These are phyloP conservation scores for Antennarius maculatus DNA, from an alignment of 2,797 vertebrate genomes.

Conservation along the genomic window DNA sequence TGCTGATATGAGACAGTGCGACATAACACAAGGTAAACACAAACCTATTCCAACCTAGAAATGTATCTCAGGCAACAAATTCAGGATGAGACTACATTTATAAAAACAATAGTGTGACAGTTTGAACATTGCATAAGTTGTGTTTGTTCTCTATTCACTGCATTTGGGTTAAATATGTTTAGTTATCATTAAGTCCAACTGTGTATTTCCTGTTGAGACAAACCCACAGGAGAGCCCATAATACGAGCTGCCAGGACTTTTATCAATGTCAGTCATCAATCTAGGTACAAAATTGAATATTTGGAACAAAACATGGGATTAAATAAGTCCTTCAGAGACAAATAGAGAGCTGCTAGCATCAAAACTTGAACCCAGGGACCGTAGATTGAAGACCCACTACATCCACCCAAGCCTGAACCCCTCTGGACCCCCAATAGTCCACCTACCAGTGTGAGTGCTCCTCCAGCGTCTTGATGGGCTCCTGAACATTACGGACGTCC, in stretches of 20 bases:
- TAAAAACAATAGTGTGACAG: too few species aligned
- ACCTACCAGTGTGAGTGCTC: constrained; percentile 96
- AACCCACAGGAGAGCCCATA: background rate
- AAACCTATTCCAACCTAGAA: too few species aligned
- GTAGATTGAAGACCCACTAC: constrained; percentile 15
- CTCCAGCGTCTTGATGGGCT: constrained; percentile 93
- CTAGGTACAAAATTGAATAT: background rate
- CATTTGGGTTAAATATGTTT: too few species aligned
- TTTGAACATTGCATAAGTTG: too few species aligned
- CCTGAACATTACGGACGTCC: constrained; percentile 91
- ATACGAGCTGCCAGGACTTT: background rate
- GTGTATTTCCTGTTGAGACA: too few species aligned
- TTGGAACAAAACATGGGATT: background rate
- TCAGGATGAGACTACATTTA: too few species aligned
- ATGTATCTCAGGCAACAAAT: too few species aligned
- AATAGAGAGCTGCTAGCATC: background rate
- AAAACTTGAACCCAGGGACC: constrained; percentile 1
- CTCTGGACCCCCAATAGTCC: background rate
- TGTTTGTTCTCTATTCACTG: too few species aligned
- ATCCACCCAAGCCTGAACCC: background rate
- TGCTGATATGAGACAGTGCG: too few species aligned
- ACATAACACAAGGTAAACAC: too few species aligned
- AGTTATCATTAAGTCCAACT: too few species aligned
- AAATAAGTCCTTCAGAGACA: background rate
- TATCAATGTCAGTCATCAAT: background rate